A percentile compares a stretch with the other conserved stretches of the same genome.
Conservation (phyloP, 2,113 vertebrate genomes). For the Oplegnathus fasciatus region DNA sequence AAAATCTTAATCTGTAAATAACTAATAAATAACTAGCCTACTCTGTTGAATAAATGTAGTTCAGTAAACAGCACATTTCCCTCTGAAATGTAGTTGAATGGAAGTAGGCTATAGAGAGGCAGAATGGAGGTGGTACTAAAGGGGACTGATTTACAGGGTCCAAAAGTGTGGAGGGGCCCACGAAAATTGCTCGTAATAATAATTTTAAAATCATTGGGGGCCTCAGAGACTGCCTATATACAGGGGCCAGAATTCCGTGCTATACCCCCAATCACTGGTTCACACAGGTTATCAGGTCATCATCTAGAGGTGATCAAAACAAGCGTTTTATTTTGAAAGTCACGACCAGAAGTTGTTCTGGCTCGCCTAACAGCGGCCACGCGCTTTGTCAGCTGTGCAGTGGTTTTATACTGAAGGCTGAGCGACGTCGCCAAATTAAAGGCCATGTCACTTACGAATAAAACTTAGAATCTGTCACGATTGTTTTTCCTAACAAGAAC, state of each 20-base stretch:
- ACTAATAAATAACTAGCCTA: background rate
- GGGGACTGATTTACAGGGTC: too few species aligned
- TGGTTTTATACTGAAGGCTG: background rate
- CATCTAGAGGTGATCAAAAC: background rate
- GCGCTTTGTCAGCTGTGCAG: background rate
- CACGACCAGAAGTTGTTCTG: background rate
- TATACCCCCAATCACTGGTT: background rate
- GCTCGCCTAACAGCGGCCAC: background rate
- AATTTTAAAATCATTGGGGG: too few species aligned
- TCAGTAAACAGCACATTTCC: background rate
- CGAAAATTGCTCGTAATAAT: too few species aligned
- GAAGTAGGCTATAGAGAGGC: too few species aligned
- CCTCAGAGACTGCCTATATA: too few species aligned
- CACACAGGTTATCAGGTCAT: background rate
- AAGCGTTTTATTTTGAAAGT: slow-evolving; percentile 6
- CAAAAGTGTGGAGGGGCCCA: too few species aligned
- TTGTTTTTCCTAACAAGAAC: background rate
- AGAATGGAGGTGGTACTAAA: too few species aligned
- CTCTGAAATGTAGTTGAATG: background rate
- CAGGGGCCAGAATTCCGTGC: too few species aligned
- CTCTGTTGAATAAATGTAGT: background rate
- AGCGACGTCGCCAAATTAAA: background rate
- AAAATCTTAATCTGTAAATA: background rate
- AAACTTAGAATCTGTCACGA: background rate
- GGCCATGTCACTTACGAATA: too few species aligned